Conservation (phyloP, 1,140 invertebrate species). For the Aphelenchoides fujianensis region DNA sequence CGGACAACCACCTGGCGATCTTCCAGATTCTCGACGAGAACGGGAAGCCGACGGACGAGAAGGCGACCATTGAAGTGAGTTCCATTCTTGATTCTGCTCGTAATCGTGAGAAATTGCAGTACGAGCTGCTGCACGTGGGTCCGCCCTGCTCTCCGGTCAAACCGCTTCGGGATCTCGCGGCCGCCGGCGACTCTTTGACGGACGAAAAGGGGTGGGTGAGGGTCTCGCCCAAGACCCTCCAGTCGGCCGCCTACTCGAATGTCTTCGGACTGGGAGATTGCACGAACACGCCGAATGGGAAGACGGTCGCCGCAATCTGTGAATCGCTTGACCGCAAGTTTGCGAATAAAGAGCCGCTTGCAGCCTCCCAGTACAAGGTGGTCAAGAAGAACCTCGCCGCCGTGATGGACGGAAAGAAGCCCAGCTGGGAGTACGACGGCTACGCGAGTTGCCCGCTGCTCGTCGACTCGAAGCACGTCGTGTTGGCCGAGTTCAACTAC, state of each 20-base stretch:
- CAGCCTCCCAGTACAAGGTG: slow-evolving; percentile 73
- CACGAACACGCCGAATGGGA: slow-evolving; percentile 82
- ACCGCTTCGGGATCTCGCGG: slow-evolving; percentile 68
- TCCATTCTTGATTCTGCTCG: not conserved
- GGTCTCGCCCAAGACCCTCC: slow-evolving; percentile 69
- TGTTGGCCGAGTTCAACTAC: slow-evolving; percentile 93
- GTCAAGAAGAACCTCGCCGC: slow-evolving; percentile 73
- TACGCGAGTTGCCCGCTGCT: slow-evolving; percentile 94
- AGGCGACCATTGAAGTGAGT: slow-evolving; percentile 59
- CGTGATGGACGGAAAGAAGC: slow-evolving; percentile 48
- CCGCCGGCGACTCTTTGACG: slow-evolving; percentile 67
- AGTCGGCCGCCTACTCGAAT: slow-evolving; percentile 77
- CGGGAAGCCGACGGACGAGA: slow-evolving; percentile 64
- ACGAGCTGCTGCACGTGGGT: slow-evolving; percentile 80
- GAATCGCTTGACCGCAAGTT: too few species aligned
- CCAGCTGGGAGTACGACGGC: slow-evolving; percentile 73
- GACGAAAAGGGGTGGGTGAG: slow-evolving; percentile 54
- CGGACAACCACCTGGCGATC: slow-evolving; percentile 73
- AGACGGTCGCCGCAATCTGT: slow-evolving; percentile 91
- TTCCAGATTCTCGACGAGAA: slow-evolving; percentile 76
- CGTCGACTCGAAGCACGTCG: slow-evolving; percentile 73
- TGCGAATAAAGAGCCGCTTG: slow-evolving; percentile 25
- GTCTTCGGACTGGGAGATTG: slow-evolving; percentile 93
- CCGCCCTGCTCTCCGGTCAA: slow-evolving; percentile 80
- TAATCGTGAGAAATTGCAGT: slow-evolving; percentile 70